A percentile compares a stretch with the other conserved stretches of the same genome.
Conservation (phyloP, 2,797 vertebrate species). For the Neosilurus mollespiculum region DNA sequence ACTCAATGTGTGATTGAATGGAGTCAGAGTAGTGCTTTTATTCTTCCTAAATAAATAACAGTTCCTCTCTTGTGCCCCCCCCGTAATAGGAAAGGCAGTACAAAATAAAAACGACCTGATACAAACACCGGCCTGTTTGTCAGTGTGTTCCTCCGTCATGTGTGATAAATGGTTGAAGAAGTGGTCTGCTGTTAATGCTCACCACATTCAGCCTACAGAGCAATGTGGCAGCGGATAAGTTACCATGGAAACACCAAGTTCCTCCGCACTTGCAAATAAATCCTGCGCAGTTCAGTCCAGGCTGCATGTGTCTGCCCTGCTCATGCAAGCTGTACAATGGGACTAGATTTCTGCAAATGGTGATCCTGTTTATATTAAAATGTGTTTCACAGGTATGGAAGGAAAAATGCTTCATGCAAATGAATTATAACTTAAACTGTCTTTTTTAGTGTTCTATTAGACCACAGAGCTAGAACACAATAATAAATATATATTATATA, state of each 20-base stretch:
- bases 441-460: not conserved
- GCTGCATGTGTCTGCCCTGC: conserved; percentile 44
- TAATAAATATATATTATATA: not conserved
- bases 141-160: conserved; percentile 9
- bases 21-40: not conserved
- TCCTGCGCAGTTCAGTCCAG: conserved; percentile 49
- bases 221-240: conserved; percentile 75
- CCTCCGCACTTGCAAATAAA: conserved; percentile 69
- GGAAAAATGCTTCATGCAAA: not conserved
- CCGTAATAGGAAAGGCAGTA: not conserved
- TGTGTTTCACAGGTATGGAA: not conserved
- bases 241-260: conserved; percentile 68
- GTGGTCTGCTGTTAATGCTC: conserved; percentile 38
- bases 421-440: no score
- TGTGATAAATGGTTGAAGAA: conserved; percentile 31
- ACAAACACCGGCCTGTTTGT: not conserved
- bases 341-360: conserved; percentile 13
- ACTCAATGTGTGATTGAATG: not conserved
- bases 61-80: not conserved
- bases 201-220: conserved; percentile 50
- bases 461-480: not conserved
- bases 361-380: not conserved
- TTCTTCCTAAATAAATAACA: not conserved
- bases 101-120: not conserved
- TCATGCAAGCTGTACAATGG: conserved; percentile 27